phyloP scores from a whole-genome alignment of 2,113 vertebrate genomes.

The Gnathonemus longibarbis region DNA sequence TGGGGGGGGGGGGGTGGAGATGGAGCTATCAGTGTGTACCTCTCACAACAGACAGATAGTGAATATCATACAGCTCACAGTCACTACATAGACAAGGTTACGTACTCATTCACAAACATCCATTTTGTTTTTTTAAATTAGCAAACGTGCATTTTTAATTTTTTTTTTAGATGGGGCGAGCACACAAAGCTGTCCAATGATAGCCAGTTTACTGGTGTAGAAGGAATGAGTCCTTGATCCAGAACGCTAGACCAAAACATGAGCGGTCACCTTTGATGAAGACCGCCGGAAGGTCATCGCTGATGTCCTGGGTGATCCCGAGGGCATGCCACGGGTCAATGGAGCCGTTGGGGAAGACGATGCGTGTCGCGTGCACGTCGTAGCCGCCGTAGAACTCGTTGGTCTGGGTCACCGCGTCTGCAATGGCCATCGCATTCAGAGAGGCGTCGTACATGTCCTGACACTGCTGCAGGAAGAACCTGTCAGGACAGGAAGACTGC shows the following conservation, averaged over 20 bases:
- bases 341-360: slow-evolving; percentile 57
- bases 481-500: slow-evolving; percentile 8
- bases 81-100: not conserved
- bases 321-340: slow-evolving; percentile 57
- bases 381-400: slow-evolving; percentile 54
- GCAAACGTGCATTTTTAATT: too few relatives aligned
- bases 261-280: slow-evolving; percentile 50
- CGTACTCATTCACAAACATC: not conserved
- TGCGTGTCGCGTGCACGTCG: slow-evolving; percentile 43
- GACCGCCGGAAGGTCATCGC: slow-evolving; percentile 45
- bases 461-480: slow-evolving; percentile 47
- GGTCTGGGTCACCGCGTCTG: slow-evolving; percentile 43
- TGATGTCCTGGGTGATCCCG: slow-evolving; percentile 50
- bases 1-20: not conserved
- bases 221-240: not conserved
- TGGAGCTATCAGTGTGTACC: not conserved
- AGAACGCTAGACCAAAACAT: not conserved
- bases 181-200: not conserved
- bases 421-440: slow-evolving; percentile 32
- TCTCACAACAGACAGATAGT: not conserved
- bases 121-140: not conserved
- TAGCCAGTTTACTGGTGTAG: not conserved
- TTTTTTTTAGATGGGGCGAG: not conserved
- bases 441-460: slow-evolving; percentile 48
- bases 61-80: not conserved